Evolutionary conservation across 2,113 vertebrate genomes (phyloP).

Genomic region (Podarcis muralis): DNA sequence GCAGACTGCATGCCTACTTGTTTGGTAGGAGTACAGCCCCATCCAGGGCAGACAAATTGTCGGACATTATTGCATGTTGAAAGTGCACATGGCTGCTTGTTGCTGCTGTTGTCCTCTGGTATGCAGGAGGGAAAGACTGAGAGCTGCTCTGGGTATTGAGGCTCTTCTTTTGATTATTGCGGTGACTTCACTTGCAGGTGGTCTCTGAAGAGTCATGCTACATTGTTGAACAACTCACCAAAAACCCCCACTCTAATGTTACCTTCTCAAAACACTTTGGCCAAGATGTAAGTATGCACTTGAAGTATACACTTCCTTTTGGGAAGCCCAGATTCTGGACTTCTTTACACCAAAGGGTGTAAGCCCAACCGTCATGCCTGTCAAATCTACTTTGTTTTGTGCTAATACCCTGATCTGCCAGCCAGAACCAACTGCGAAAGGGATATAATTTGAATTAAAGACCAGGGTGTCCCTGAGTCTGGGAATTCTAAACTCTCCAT

Average conservation of each 20-base stretch:
- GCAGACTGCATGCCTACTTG: too few relatives aligned
- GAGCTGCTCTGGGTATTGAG: neutral
- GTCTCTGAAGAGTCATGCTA: conserved; percentile 5
- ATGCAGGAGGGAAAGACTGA: neutral
- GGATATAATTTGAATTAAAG: too few relatives aligned
- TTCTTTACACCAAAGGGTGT: neutral
- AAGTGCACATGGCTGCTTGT: too few relatives aligned
- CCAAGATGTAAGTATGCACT: conserved; percentile 32
- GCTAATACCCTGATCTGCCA: too few relatives aligned
- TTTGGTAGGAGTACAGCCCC: too few relatives aligned
- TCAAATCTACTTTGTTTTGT: too few relatives aligned
- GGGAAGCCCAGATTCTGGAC: neutral
- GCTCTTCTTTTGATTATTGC: too few relatives aligned
- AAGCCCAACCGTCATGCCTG: neutral
- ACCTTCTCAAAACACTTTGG: conserved; percentile 21
- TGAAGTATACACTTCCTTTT: neutral
- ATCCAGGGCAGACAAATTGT: too few relatives aligned
- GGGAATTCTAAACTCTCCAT: too few relatives aligned
- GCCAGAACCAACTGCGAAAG: too few relatives aligned
- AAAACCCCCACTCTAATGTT: neutral
- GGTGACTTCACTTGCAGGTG: conserved; percentile 24
- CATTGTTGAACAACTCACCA: conserved; percentile 53
- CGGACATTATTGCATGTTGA: too few relatives aligned
- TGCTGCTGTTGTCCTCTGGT: neutral
- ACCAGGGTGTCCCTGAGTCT: too few relatives aligned